Evolutionary conservation across 1,140 invertebrate species (phyloP), one percentile per base, ranked within the genome.

Genomic region (Aporrectodea caliginosa): DNA sequence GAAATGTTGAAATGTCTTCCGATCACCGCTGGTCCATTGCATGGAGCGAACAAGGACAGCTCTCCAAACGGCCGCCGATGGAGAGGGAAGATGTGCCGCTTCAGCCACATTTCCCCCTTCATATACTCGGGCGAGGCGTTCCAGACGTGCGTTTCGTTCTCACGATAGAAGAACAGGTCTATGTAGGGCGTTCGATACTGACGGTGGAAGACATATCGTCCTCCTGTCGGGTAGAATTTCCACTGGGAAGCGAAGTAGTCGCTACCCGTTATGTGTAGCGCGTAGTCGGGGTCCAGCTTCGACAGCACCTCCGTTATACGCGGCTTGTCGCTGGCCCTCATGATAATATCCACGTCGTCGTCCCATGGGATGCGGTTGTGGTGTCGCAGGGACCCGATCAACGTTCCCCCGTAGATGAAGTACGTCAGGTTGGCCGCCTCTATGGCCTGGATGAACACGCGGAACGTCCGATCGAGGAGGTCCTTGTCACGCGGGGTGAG

Each of bases 341-440:
- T 35, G 27, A 31, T 75, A 12, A 75, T 75, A 33, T 75, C 73
- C 27, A 75, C n/a, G 73, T 75, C 73, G 22, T 75, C 73, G n/a
- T 75, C 73, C 73, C 73, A 75, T 31, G 73, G 73, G 16, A 75
- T 75, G 1, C 30, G 6, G n/a, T 35, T 35, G 32, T 75, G 73
- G 22, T 75, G 73, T 6, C 73, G 73, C 32, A 34, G 43, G 2
- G 73, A 75, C 6, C 73, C 73, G 34, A 75, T 2, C 31, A 75
- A 35, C 12, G 73, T 33, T 2, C 73, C 73, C 12, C 29, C 32
- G 27, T 34, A 27, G 12, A 75, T 31, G 34, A 75, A 75, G 34
- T 75, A 75, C 30, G 73, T 75, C 31, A 75, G 6, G 73, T 75
- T 75, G 73, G 71, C 34, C 71, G 71, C 71, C n/a, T n/a, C n/a